Percentiles rank a stretch among this genome's conserved stretches.
Evolutionary conservation across 1,140 invertebrate species (phyloP).

Genomic region (Sipha flava): DNA sequence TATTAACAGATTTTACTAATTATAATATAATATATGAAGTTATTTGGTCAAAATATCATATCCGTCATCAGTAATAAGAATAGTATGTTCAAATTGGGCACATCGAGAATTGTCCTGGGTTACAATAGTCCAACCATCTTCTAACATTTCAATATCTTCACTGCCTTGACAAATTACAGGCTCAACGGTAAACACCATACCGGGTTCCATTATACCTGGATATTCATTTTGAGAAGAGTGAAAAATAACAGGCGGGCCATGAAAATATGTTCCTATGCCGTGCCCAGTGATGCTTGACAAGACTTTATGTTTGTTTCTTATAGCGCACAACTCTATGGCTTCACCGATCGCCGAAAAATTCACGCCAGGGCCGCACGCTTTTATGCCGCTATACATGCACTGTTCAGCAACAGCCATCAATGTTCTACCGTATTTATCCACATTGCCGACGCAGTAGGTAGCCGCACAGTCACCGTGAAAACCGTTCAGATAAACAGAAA

Average conservation of each 20-base stretch:
- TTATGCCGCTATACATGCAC: slow-evolving; percentile 65
- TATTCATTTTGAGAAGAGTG: slow-evolving; percentile 48
- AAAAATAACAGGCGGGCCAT: slow-evolving; percentile 81
- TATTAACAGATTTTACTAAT: too few species aligned
- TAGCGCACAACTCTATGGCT: background rate
- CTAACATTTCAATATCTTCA: slow-evolving; percentile 56
- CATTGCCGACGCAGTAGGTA: slow-evolving; percentile 74
- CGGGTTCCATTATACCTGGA: slow-evolving; percentile 66
- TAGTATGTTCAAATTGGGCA: slow-evolving; percentile 86
- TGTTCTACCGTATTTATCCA: slow-evolving; percentile 61
- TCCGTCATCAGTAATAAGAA: slow-evolving; percentile 69
- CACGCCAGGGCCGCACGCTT: slow-evolving; percentile 65
- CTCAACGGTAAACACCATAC: slow-evolving; percentile 93
- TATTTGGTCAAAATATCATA: slow-evolving; percentile 58
- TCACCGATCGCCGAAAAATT: slow-evolving; percentile 67
- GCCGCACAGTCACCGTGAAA: slow-evolving; percentile 89
- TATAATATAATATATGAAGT: background rate
- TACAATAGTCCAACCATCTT: slow-evolving; percentile 82
- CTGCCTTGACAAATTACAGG: slow-evolving; percentile 74
- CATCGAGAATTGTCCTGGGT: slow-evolving; percentile 68
- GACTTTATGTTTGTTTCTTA: slow-evolving; percentile 52
- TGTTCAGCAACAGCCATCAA: slow-evolving; percentile 61
- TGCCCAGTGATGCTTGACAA: slow-evolving; percentile 79
- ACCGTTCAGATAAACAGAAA: slow-evolving; percentile 76
- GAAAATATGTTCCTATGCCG: slow-evolving; percentile 87